A percentile compares a stretch with the other conserved stretches of the same genome.
These are phyloP conservation scores for Deroplatys truncata DNA, from an alignment of 2,888 invertebrate genomes.

Conservation along the genomic window DNA sequence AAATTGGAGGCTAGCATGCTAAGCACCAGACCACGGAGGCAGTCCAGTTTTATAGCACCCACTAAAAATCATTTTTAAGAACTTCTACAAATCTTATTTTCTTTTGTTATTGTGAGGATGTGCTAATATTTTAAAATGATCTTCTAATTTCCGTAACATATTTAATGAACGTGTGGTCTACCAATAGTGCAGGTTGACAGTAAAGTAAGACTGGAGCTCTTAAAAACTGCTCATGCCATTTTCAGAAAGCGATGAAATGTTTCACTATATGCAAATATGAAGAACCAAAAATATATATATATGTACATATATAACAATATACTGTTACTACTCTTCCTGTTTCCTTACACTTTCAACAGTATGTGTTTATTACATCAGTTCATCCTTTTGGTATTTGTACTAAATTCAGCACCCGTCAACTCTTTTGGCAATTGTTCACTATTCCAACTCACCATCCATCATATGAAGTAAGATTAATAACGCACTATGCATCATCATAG, in stretches of 20 bases:
- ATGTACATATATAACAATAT: not conserved
- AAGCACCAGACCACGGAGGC: no score
- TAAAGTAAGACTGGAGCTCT: not conserved
- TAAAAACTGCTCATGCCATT: not conserved
- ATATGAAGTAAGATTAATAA: not conserved
- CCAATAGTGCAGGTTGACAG: not conserved
- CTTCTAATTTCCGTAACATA: no score
- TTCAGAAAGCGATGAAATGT: not conserved
- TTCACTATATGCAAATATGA: not conserved
- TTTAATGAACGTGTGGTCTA: no score
- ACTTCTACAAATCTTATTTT: not conserved
- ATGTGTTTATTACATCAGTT: not conserved
- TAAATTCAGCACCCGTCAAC: constrained; percentile 14
- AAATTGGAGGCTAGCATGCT: no score
- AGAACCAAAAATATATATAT: not conserved
- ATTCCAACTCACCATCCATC: not conserved
- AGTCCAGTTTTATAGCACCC: not conserved
- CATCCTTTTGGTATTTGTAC: constrained; percentile 12
- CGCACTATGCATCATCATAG: not conserved
- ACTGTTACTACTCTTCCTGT: not conserved
- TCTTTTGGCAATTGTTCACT: constrained; percentile 17
- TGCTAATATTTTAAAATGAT: no score
- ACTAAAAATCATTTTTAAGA: no score
- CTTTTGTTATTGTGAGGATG: no score
- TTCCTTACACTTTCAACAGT: not conserved